Conservation (phyloP, 2,888 invertebrate genomes). For the Herminia tarsipennalis region DNA sequence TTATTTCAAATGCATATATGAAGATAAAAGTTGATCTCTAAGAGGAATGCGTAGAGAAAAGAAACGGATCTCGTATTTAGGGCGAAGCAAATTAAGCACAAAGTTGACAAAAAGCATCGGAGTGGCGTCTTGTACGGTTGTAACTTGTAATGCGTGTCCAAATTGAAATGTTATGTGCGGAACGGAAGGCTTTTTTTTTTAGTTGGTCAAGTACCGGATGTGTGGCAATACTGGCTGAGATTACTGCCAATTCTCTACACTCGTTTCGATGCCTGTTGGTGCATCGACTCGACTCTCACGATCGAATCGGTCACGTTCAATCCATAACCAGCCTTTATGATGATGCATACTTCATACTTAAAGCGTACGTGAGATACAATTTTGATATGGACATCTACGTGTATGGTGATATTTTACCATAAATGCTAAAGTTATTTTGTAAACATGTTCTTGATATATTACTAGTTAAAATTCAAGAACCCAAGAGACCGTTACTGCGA, state of each 20-base stretch:
- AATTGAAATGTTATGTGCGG: slow-evolving; percentile 79
- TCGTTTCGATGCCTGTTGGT: slow-evolving; percentile 45
- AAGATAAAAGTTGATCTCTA: no score
- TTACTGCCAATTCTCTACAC: slow-evolving; percentile 50
- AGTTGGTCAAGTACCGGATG: slow-evolving; percentile 76
- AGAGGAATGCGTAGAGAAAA: slow-evolving; percentile 49
- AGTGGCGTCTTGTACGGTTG: slow-evolving; percentile 41
- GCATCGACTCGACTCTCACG: slow-evolving; percentile 47
- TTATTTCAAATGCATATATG: no score
- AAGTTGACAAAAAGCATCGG: slow-evolving; percentile 70
- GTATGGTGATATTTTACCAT: slow-evolving; percentile 13
- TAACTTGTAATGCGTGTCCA: slow-evolving; percentile 51
- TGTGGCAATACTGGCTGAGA: slow-evolving; percentile 64
- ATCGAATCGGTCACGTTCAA: slow-evolving; percentile 57
- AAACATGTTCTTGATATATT: slow-evolving; percentile 40
- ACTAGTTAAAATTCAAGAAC: slow-evolving; percentile 53
- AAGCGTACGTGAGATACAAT: slow-evolving; percentile 18
- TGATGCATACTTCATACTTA: slow-evolving; percentile 25
- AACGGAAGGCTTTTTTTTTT: slow-evolving; percentile 76
- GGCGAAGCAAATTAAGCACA: slow-evolving; percentile 73
- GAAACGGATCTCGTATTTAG: slow-evolving; percentile 49
- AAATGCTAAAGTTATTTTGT: slow-evolving; percentile 24
- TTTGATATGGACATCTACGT: slow-evolving; percentile 5
- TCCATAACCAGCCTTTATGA: slow-evolving; percentile 50
- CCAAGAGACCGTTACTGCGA: slow-evolving; percentile 46